A percentile compares a stretch with the other conserved stretches of the same genome.
These are phyloP conservation scores for Drosophila virilis DNA, from an alignment of 1,140 invertebrate species.

Conservation along the genomic window DNA sequence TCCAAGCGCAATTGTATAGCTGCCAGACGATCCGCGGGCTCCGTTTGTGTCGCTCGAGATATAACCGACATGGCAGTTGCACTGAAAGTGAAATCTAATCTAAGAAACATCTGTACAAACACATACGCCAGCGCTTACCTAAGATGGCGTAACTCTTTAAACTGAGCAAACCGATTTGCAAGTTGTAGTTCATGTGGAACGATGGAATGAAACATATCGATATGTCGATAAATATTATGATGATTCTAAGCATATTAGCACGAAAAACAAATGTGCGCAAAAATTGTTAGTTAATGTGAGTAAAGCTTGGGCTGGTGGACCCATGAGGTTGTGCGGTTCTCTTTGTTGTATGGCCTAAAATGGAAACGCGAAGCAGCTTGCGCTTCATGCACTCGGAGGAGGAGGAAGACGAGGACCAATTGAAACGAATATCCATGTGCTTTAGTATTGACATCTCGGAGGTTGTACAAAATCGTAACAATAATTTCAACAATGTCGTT, in stretches of 20 bases:
- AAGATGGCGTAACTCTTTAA: no score
- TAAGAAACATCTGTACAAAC: neutral
- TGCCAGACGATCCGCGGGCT: neutral
- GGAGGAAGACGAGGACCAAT: slow-evolving; percentile 17
- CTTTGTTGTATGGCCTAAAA: neutral
- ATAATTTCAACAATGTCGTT: slow-evolving; percentile 5
- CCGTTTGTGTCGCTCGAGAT: slow-evolving; percentile 7
- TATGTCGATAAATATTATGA: slow-evolving; percentile 6
- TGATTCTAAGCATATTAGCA: no score
- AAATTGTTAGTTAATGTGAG: slow-evolving; percentile 15
- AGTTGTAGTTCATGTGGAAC: neutral
- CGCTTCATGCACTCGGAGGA: slow-evolving; percentile 20
- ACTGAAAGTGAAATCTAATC: neutral
- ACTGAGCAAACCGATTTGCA: neutral
- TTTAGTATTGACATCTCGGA: slow-evolving; percentile 57
- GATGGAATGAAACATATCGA: slow-evolving; percentile 2
- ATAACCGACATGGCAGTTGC: neutral
- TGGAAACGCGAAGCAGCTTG: slow-evolving; percentile 37
- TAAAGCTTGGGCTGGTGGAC: neutral
- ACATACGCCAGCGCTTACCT: no score
- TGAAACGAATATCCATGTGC: slow-evolving; percentile 45
- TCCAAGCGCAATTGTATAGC: slow-evolving; percentile 12
- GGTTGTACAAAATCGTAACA: slow-evolving; percentile 11
- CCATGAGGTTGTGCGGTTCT: neutral
- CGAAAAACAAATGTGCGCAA: neutral